Base-by-base conservation (phyloP, 1,140 invertebrate genomes). In the Hycleus cichorii region DNA sequence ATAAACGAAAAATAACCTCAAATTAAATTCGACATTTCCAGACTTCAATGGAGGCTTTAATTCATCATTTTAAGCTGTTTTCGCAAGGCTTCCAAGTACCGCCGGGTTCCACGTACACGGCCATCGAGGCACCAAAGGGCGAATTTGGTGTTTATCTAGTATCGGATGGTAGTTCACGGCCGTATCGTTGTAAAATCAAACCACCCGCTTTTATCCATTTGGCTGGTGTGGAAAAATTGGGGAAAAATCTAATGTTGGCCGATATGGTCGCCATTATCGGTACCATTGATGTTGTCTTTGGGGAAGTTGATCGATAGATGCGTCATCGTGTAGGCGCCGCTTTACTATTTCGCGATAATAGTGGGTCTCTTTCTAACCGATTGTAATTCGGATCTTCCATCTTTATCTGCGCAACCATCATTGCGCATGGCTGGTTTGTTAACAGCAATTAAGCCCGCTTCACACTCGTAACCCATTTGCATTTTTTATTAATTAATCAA, bases 61-160 rank as follows among this genome's bases (percentile, higher is more conserved):
- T 93, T 66, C 90, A 94, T 74, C 91, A 93, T 67, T 93, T 93
- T 68, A 93, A 93, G 74, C 76, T 90, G 55, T 93, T 83, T 66
- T 83, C 86, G 6, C 86, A 90, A 75, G 91, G 91, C 5, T 89
- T 84, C 67, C 75, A 80, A 49, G 91, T 94, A 7, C 91, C 91
- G 1, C 88, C 90, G 11, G 91, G 91, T 3, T 72, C 80, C 1
- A 91, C 89, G 0, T 94, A 93, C 67, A 87, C 85, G 0, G 80
- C 85, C 10, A 81, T 87, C 3, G 91, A 94, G 72, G 82, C 83
- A 91, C 91, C 5, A 94, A 92, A 72, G 83, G 84, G 91, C 2
- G 91, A 94, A 75, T 88, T 94, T 75, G 91, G 90, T 11, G 81
- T 94, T 0, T 94, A 93, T 74, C 76, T 94, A 58, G 85, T 94